Conservation (phyloP, 2,888 invertebrate species). For the Chloroclysta siterata region DNA sequence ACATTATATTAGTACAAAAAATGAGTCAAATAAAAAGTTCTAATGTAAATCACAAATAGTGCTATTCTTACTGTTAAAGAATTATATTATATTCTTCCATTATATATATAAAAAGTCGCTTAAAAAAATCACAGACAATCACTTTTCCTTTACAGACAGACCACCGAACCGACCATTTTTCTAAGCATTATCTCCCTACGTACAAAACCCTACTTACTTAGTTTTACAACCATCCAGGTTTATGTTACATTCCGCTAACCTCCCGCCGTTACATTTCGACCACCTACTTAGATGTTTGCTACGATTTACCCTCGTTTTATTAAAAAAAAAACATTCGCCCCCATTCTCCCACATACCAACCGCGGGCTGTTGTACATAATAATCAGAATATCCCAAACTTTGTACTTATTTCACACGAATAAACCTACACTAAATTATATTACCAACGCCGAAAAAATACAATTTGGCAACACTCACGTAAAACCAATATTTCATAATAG, state of each 20-base stretch:
- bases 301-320: conserved; percentile 61
- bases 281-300: conserved; percentile 63
- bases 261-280: conserved; percentile 57
- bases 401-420: conserved; percentile 75
- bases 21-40: conserved; percentile 78
- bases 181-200: conserved; percentile 82
- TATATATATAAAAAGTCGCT: conserved; percentile 85
- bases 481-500: conserved; percentile 56
- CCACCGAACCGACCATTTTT: conserved; percentile 79
- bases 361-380: conserved; percentile 61
- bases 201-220: conserved; percentile 83
- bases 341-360: conserved; percentile 41
- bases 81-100: conserved; percentile 75
- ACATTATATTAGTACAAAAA: conserved; percentile 75
- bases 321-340: conserved; percentile 47
- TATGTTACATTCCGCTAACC: conserved; percentile 66
- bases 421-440: conserved; percentile 74
- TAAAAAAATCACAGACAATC: conserved; percentile 86
- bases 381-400: conserved; percentile 52
- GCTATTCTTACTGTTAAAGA: conserved; percentile 85
- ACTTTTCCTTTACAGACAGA: conserved; percentile 84
- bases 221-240: conserved; percentile 85
- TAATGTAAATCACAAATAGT: conserved; percentile 85
- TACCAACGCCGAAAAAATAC: conserved; percentile 77
- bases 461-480: conserved; percentile 81